Conservation (phyloP, 2,888 invertebrate species). For the Brachypterus glaber region DNA sequence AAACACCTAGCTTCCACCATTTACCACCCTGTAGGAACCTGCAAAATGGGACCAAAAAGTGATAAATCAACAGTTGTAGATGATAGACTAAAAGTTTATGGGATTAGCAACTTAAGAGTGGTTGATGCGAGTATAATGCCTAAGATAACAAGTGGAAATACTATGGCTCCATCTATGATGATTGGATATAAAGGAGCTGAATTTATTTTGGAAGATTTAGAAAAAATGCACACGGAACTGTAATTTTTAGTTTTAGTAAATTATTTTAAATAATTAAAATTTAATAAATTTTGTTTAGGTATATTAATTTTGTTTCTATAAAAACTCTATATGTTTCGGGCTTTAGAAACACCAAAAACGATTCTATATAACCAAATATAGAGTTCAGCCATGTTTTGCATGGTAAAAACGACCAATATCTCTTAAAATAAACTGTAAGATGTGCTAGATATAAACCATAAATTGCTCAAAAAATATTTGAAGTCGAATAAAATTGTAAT, state of each 20-base stretch:
- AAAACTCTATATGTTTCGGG: no score
- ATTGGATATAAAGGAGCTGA: slow-evolving; percentile 45
- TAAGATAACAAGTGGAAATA: slow-evolving; percentile 32
- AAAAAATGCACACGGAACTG: no score
- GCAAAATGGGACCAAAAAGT: slow-evolving; percentile 32
- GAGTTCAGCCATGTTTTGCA: slow-evolving; percentile 31
- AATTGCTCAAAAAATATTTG: slow-evolving; percentile 13
- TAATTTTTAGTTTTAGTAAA: no score
- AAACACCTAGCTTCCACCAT: slow-evolving; percentile 12
- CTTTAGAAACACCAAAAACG: slow-evolving; percentile 43
- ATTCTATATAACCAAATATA: slow-evolving; percentile 43
- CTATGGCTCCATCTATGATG: slow-evolving; percentile 46
- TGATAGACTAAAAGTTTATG: slow-evolving; percentile 33
- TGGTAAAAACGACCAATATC: slow-evolving; percentile 29
- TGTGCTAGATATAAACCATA: slow-evolving; percentile 30
- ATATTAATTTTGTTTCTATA: no score
- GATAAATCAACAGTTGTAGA: slow-evolving; percentile 37
- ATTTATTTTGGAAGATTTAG: slow-evolving; percentile 37
- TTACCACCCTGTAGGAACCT: slow-evolving; percentile 18
- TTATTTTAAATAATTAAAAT: neutral
- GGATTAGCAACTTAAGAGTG: slow-evolving; percentile 38
- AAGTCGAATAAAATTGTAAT: slow-evolving; percentile 49
- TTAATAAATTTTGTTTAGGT: neutral
- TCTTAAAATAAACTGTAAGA: slow-evolving; percentile 15
- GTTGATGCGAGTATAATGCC: slow-evolving; percentile 40